phyloP scores from a whole-genome alignment of 2,888 invertebrate genomes.

The Aproaerema taeniolella region DNA sequence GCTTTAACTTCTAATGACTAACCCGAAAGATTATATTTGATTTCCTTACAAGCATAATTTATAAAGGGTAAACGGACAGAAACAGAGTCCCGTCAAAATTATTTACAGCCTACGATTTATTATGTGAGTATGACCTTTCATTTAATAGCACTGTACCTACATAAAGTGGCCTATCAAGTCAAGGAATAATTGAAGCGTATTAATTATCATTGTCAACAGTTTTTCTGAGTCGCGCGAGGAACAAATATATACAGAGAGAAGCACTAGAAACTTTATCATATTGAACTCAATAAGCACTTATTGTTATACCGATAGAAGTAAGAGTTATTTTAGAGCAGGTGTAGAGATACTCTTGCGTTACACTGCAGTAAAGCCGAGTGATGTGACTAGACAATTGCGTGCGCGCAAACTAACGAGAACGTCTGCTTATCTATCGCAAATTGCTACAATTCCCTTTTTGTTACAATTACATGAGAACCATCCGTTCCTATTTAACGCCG shows the following conservation, averaged over 20 bases:
- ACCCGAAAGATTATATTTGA: too few species aligned
- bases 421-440: slow-evolving; percentile 22
- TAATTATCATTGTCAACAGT: slow-evolving; percentile 30
- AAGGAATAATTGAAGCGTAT: slow-evolving; percentile 27
- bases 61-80: too few species aligned
- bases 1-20: too few species aligned
- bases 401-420: slow-evolving; percentile 22
- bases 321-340: too few species aligned
- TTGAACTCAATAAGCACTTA: too few species aligned
- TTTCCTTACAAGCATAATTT: too few species aligned
- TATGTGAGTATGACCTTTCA: slow-evolving; percentile 31
- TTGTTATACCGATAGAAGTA: too few species aligned
- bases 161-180: slow-evolving; percentile 25
- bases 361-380: too few species aligned
- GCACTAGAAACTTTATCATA: too few species aligned
- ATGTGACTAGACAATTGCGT: too few species aligned
- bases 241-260: too few species aligned
- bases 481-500: slow-evolving; percentile 19
- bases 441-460: slow-evolving; percentile 26
- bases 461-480: slow-evolving; percentile 23
- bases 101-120: slow-evolving; percentile 29
- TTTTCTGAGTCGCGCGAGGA: slow-evolving; percentile 28
- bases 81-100: slow-evolving; percentile 16
- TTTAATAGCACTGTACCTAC: slow-evolving; percentile 30
- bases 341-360: too few species aligned